Evolutionary conservation across 2,888 invertebrate genomes (phyloP).

Genomic region (Pristionchus exspectatus): DNA sequence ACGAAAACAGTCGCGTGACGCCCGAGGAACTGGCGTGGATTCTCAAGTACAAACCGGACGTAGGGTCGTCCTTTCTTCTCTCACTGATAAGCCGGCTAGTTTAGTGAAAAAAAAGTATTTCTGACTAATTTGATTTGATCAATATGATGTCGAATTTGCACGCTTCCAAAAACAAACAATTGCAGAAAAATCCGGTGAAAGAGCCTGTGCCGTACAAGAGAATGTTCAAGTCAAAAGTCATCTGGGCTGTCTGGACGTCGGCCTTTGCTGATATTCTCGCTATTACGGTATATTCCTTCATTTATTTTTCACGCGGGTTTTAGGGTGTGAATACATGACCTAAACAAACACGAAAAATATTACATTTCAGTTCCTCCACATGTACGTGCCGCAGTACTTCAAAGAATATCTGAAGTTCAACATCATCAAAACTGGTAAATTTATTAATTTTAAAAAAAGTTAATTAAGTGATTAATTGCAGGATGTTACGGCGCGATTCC

Average conservation of each 20-base stretch:
- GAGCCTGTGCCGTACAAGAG: conserved; percentile 60
- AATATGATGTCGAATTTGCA: too few species aligned
- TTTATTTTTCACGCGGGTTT: too few species aligned
- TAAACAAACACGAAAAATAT: too few species aligned
- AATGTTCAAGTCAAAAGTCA: conserved; percentile 59
- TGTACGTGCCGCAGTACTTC: conserved; percentile 66
- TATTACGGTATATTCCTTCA: conserved; percentile 58
- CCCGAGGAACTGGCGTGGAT: conserved; percentile 60
- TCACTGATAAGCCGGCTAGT: too few species aligned
- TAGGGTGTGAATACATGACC: neutral
- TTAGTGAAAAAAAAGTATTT: too few species aligned
- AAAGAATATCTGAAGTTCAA: conserved; percentile 62
- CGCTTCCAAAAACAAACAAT: neutral
- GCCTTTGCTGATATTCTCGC: conserved; percentile 65
- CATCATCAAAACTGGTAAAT: neutral
- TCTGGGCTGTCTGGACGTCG: conserved; percentile 66
- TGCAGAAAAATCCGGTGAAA: neutral
- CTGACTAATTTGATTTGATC: too few species aligned
- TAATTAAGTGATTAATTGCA: conserved; percentile 19
- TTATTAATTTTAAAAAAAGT: neutral
- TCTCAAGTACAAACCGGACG: conserved; percentile 1
- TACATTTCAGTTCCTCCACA: conserved; percentile 44
- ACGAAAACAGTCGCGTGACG: conserved; percentile 59
- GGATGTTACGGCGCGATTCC: conserved; percentile 64
- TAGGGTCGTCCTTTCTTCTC: neutral